Conservation (phyloP, 2,113 vertebrate species). For the Diadophis punctatus region DNA sequence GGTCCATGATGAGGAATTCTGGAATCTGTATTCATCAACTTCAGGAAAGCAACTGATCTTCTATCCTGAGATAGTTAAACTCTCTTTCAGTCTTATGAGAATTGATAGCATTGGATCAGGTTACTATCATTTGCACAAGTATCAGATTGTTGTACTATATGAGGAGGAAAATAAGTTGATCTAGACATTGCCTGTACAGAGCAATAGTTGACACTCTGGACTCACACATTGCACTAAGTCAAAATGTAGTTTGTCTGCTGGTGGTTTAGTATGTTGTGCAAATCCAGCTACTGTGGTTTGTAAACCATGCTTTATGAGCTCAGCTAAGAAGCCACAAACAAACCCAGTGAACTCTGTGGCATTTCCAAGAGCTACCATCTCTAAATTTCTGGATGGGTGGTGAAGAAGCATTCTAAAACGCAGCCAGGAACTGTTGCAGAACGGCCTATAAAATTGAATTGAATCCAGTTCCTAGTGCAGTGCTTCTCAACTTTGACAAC, state of each 20-base stretch:
- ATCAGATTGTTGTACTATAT: not conserved
- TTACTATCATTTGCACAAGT: not conserved
- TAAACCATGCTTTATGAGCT: not conserved
- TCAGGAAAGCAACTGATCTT: not conserved
- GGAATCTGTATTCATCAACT: not conserved
- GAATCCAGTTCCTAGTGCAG: not conserved
- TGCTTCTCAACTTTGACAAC: not conserved
- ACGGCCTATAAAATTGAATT: not conserved
- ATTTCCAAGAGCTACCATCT: not conserved
- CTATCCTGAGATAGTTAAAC: not conserved
- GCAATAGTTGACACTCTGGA: not conserved
- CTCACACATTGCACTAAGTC: not conserved
- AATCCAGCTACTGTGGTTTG: not conserved
- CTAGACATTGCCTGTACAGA: not conserved
- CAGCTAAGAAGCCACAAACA: not conserved
- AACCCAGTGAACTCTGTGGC: not conserved
- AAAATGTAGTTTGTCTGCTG: not conserved
- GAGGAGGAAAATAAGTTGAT: not conserved
- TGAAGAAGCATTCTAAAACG: not conserved
- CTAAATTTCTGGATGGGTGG: not conserved
- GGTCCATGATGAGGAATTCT: not conserved
- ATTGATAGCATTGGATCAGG: not conserved
- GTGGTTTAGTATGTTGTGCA: not conserved
- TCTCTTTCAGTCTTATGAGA: not conserved
- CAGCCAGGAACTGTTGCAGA: not conserved